Evolutionary conservation across 1,140 invertebrate genomes (phyloP).

Genomic region (Apis florea): DNA sequence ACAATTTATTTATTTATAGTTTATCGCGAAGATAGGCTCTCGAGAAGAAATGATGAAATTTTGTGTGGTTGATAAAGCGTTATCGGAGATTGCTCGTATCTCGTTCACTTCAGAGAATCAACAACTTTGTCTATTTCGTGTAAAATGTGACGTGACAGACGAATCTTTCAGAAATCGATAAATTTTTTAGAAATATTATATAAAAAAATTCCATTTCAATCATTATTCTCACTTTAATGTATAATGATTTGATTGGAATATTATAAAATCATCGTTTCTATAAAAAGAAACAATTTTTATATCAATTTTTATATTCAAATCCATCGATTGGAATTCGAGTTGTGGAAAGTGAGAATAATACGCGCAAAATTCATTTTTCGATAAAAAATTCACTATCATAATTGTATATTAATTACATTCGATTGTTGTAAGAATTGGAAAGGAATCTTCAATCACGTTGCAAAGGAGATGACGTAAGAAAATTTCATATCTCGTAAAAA

Average conservation of each 20-base stretch:
- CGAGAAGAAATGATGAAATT: not conserved
- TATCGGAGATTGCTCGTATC: constrained; percentile 15
- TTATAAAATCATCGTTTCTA: too few relatives aligned
- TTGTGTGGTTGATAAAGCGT: constrained; percentile 12
- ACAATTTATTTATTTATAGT: not conserved
- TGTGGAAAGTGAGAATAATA: not conserved
- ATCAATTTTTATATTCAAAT: not conserved
- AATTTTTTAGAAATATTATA: not conserved
- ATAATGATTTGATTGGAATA: too few relatives aligned
- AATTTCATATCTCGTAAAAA: not conserved
- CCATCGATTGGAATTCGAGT: not conserved
- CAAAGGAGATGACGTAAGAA: not conserved
- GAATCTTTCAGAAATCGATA: not conserved
- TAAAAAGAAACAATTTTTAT: too few relatives aligned
- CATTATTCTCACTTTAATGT: not conserved
- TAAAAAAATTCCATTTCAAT: not conserved
- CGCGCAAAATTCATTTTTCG: not conserved
- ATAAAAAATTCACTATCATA: not conserved
- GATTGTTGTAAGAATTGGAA: not conserved
- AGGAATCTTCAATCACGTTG: not conserved
- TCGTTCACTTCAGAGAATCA: not conserved
- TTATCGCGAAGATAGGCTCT: not conserved
- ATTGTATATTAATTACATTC: not conserved
- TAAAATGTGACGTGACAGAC: not conserved
- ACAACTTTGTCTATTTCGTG: not conserved